Base-by-base conservation (phyloP, 64 coral and sea anemone genomes). In the Exaiptasia diaphana region DNA sequence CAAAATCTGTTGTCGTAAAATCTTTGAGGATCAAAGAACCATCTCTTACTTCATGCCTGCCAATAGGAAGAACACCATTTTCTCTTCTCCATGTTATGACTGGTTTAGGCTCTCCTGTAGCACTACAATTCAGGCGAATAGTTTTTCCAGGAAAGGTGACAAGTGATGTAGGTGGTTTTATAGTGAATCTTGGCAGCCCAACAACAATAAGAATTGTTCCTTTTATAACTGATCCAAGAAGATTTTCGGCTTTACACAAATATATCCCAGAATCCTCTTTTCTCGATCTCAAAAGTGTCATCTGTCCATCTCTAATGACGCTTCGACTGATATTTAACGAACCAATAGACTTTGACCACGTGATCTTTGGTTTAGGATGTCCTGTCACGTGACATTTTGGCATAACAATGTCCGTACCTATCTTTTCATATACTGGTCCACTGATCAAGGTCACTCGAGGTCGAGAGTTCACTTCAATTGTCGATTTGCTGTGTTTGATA, bases 11-110 rank as follows among this genome's bases (percentile, higher is more conserved):
- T 0, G 21, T 22, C 40, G 39, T 36, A 11, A 53, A 1, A 23
- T 30, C 14, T 37, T 36, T 77, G 3, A 90, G 57, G 18, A 82
- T 20, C 36, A 90, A 54, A 4, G 35, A 64, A 0, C 70, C 60
- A 12, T 53, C 32, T 37, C 32, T 76, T 3, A 68, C 23, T 4
- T 44, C 27, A 10, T 44, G 76, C 11, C 79, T n/a, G 45, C 79
- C 88, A 6, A 50, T 1, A 25, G 87, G 87, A 4, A 90, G 25
- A 41, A 5, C 7, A 3, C 44, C 46, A 1, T 48, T 38, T 24
- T 69, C 38, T 67, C 50, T 73, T 70, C 52, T 71, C 88, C 88
- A 90, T 45, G 71, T 68, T 22, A 90, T 75, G 2, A 76, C 59
- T 36, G 88, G 88, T 35, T 37, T 31, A 41, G 48, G 71, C 50